phyloP scores from a whole-genome alignment of 2,113 vertebrate genomes.

The Fulmarus glacialis region DNA sequence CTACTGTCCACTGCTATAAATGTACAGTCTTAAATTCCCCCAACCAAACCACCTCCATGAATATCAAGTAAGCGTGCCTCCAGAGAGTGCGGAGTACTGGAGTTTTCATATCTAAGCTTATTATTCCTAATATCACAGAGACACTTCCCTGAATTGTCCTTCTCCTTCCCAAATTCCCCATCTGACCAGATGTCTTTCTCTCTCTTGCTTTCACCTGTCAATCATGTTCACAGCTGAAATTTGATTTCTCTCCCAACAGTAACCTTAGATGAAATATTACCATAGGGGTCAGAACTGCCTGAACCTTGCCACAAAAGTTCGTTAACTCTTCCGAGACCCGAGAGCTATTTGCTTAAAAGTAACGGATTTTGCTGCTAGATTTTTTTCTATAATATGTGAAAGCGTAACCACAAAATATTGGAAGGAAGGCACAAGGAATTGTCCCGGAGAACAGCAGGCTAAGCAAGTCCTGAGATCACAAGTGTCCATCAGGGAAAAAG shows the following conservation, averaged over 20 bases:
- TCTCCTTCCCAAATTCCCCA: slow-evolving; percentile 84
- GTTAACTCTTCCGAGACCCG: slow-evolving; percentile 71
- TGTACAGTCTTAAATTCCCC: slow-evolving; percentile 8
- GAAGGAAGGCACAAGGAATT: neutral
- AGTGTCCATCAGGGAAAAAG: neutral
- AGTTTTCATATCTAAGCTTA: slow-evolving; percentile 71
- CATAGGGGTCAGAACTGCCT: slow-evolving; percentile 72
- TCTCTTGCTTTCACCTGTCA: slow-evolving; percentile 76
- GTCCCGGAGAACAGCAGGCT: neutral
- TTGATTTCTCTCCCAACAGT: slow-evolving; percentile 81
- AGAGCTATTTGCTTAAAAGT: slow-evolving; percentile 60
- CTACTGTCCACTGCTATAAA: neutral
- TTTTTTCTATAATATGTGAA: neutral
- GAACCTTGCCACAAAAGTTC: slow-evolving; percentile 75
- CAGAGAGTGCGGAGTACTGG: neutral
- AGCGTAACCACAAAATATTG: neutral
- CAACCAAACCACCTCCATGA: slow-evolving; percentile 35
- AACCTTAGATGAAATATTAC: slow-evolving; percentile 82
- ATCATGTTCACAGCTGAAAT: slow-evolving; percentile 78
- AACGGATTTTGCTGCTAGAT: neutral
- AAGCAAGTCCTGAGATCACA: neutral
- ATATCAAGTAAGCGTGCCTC: slow-evolving; percentile 43
- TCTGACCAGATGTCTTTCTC: slow-evolving; percentile 77
- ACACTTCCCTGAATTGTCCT: slow-evolving; percentile 76
- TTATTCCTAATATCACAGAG: slow-evolving; percentile 76